Conservation (phyloP, 2,797 vertebrate species). For the Gallinago nigripennis region DNA sequence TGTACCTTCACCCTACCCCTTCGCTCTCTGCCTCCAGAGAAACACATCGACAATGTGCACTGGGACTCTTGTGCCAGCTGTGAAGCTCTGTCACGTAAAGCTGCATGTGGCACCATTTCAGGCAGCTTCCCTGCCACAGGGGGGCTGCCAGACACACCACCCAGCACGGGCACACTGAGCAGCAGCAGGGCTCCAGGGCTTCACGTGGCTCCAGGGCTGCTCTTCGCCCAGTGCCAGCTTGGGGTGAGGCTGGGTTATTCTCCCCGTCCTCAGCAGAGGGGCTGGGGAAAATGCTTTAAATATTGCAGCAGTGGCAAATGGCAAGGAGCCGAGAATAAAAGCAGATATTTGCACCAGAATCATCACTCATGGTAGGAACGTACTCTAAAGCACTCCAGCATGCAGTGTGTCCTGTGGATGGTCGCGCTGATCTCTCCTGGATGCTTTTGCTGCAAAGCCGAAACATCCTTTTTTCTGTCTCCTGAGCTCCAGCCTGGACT, state of each 20-base stretch:
- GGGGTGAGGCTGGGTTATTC: neutral
- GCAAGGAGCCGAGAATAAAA: neutral
- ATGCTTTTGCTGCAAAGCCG: neutral
- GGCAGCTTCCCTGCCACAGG: neutral
- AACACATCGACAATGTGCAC: neutral
- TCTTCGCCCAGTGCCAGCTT: rapidly evolving
- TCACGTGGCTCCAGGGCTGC: rapidly evolving
- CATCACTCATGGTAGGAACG: neutral
- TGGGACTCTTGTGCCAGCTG: neutral
- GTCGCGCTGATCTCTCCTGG: neutral
- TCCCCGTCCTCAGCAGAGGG: neutral
- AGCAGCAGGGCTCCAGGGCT: neutral
- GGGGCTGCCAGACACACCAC: neutral
- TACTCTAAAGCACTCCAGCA: neutral
- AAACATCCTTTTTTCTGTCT: neutral
- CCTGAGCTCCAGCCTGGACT: neutral
- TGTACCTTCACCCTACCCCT: neutral
- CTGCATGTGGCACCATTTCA: neutral
- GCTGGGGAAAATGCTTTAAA: neutral
- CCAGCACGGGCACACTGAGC: rapidly evolving
- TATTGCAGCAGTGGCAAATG: neutral
- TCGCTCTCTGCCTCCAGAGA: neutral
- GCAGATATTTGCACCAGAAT: neutral
- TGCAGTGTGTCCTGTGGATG: neutral
- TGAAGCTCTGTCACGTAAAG: neutral